Evolutionary conservation across 2,113 vertebrate genomes (phyloP), one percentile per base, ranked within the genome.

Genomic region (Dipodomys merriami): DNA sequence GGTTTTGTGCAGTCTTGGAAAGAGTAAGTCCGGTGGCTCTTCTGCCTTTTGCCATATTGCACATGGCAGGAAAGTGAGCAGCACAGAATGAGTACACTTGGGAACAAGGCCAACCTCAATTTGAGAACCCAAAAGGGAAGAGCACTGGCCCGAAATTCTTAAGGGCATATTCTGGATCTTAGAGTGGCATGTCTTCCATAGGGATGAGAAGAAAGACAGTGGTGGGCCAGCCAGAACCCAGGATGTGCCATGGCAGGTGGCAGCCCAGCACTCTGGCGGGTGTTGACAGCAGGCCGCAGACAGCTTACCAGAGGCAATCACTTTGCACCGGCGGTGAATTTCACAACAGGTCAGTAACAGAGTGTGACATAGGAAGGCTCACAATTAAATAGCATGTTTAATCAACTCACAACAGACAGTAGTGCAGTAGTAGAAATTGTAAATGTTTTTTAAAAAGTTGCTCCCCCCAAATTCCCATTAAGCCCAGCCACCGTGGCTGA

Each of bases 371-470:
- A 76, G 69, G 60, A 64, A 49, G 1, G 62, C 29, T 49, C 83
- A 92, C 39, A 96, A 46, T 97, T 97, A 96, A 95, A 97, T 91
- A 98, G 95, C 96, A 82, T 67, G 96, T 98, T 98, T 98, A 98
- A 98, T 98, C 95, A 97, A 97, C 93, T 97, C 97, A 97, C 97
- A 94, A 97, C 94, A 97, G 97, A 97, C 96, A 97, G 97, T 97
- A 98, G 97, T 97, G 95, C 97, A 98, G 97, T 95, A 97, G 96
- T 95, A 97, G 97, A 98, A 98, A 98, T 97, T 67, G 2, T 77
- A 88, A 76, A 46, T 76, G 67, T 86, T 49, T 83, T 79, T 95
- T 86, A 90, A 87, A 96, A 97, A 98, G 91, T 86, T 29, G 25
- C 22, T 71, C 46, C 82, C 89, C 87, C 44, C 33, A 86, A 91